These are phyloP conservation scores for Clivina fossor DNA, from an alignment of 2,888 invertebrate genomes.

Conservation along the genomic window DNA sequence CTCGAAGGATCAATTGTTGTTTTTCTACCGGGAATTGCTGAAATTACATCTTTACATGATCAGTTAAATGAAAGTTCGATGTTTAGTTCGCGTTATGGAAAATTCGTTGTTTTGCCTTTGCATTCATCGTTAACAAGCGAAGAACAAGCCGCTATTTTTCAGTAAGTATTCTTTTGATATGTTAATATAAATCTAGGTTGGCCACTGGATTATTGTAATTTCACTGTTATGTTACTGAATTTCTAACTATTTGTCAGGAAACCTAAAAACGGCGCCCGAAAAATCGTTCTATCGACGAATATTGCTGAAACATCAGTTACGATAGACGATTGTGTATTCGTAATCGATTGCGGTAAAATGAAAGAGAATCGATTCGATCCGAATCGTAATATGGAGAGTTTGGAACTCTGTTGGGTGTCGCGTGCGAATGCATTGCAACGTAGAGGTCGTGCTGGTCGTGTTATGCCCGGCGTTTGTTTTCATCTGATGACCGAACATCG, in stretches of 20 bases:
- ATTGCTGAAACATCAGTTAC: conserved; percentile 96
- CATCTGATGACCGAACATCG: conserved; percentile 82
- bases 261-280: conserved; percentile 70
- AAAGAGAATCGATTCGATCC: conserved; percentile 84
- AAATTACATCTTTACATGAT: conserved; percentile 73
- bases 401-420: conserved; percentile 89
- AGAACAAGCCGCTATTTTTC: conserved; percentile 76
- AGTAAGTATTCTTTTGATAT: conserved; percentile 46
- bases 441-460: conserved; percentile 87
- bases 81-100: conserved; percentile 65
- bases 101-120: conserved; percentile 75
- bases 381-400: conserved; percentile 82
- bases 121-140: conserved; percentile 84
- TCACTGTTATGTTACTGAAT: not conserved
- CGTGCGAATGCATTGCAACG: conserved; percentile 88
- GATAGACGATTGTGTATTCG: conserved; percentile 94
- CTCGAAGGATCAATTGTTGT: conserved; percentile 74
- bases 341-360: conserved; percentile 90
- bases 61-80: conserved; percentile 65
- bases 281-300: conserved; percentile 88
- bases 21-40: conserved; percentile 77
- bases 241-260: conserved; percentile 55
- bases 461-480: conserved; percentile 83
- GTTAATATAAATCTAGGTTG: not conserved
- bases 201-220: not conserved